Evolutionary conservation across 2,113 vertebrate species (phyloP).

Genomic region (Dinomys branickii): DNA sequence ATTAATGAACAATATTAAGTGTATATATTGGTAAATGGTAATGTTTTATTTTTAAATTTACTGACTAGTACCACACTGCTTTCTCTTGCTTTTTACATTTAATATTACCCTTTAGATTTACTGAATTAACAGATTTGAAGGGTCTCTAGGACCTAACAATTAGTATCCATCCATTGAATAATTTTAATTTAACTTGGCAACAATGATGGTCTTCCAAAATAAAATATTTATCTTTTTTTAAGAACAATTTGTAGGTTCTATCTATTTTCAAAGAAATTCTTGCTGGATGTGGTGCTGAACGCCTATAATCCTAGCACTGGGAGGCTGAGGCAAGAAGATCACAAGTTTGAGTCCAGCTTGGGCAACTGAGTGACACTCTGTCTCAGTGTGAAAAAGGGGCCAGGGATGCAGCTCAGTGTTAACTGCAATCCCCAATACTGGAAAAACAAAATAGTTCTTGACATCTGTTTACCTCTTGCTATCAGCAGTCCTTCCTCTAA

Average conservation of each 20-base stretch:
- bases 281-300: neutral
- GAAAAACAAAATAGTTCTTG: neutral
- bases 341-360: neutral
- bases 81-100: conserved; percentile 7
- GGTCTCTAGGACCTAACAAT: conserved; percentile 34
- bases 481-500: neutral
- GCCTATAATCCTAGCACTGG: neutral
- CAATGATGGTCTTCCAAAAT: conserved; percentile 33
- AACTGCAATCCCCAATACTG: neutral
- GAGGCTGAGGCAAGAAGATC: neutral
- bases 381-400: neutral
- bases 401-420: neutral
- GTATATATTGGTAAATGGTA: neutral
- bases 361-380: neutral
- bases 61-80: neutral
- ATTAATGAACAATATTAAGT: neutral
- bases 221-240: conserved; percentile 41
- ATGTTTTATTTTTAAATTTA: conserved; percentile 39
- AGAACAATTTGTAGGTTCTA: neutral
- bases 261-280: neutral
- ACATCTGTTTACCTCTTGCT: neutral
- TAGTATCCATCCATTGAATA: neutral
- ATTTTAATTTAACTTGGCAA: conserved; percentile 34
- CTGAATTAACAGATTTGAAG: neutral
- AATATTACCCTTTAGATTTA: conserved; percentile 41